Percentiles rank a stretch among this genome's conserved stretches.
Evolutionary conservation across 2,797 vertebrate species (phyloP).

Genomic region (Ptychobarbus kaznakovi): DNA sequence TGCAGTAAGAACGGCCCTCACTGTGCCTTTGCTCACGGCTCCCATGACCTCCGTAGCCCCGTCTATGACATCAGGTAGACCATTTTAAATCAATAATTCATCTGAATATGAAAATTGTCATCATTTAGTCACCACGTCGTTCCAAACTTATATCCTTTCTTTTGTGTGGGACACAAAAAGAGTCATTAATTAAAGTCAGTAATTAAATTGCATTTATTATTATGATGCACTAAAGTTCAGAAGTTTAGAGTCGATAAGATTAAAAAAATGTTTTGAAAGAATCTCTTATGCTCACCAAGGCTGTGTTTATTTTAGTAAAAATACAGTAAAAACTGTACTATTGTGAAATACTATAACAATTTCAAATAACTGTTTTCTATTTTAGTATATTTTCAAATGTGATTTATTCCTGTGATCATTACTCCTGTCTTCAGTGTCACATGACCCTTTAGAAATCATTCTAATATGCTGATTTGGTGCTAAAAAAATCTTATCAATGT

Average conservation of each 20-base stretch:
- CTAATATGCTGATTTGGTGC: too few species aligned
- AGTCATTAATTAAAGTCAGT: not conserved
- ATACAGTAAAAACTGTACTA: not conserved
- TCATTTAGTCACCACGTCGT: not conserved
- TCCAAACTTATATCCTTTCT: not conserved
- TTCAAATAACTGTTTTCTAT: not conserved
- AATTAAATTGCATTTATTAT: not conserved
- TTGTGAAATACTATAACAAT: not conserved
- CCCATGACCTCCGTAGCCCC: slow-evolving; percentile 94
- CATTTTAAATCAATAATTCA: not conserved
- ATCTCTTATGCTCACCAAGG: not conserved
- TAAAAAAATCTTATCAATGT: not conserved
- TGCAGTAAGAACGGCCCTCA: slow-evolving; percentile 98
- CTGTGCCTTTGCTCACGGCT: slow-evolving; percentile 96
- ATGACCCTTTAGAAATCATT: not conserved
- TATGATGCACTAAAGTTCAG: not conserved
- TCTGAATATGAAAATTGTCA: not conserved
- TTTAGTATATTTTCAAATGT: not conserved
- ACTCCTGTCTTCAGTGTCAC: not conserved
- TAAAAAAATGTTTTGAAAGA: not conserved
- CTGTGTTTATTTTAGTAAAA: not conserved
- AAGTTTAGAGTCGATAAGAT: not conserved
- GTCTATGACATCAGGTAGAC: slow-evolving; percentile 94
- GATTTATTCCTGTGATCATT: not conserved
- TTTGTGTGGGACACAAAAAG: not conserved